Evolutionary conservation across 1,140 invertebrate genomes (phyloP).

Genomic region (Drosophila pectinifera): DNA sequence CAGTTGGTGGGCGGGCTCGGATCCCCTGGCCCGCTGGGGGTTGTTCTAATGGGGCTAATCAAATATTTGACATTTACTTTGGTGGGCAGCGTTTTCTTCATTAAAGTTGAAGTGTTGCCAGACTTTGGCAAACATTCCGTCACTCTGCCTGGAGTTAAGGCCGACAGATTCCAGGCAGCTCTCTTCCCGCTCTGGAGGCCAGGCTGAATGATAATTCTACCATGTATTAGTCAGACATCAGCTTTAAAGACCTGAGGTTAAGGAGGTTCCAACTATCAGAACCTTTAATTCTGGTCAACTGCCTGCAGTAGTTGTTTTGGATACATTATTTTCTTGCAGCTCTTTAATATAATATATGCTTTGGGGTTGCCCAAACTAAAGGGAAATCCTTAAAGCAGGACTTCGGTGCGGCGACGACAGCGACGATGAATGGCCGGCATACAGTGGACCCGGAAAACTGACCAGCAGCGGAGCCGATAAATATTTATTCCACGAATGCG

Average conservation of each 20-base stretch:
- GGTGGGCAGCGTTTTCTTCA: conserved; percentile 27
- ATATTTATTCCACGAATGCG: conserved; percentile 66
- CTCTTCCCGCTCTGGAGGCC: background rate
- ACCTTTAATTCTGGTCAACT: background rate
- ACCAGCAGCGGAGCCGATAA: conserved; percentile 53
- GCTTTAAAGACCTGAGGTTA: too few species aligned
- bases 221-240: background rate
- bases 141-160: background rate
- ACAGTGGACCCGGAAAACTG: conserved; percentile 1
- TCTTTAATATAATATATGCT: background rate
- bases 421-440: conserved; percentile 18
- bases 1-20: conserved; percentile 20
- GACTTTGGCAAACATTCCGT: conserved; percentile 15
- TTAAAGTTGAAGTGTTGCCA: conserved; percentile 51
- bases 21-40: conserved; percentile 14
- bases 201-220: background rate
- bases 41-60: conserved; percentile 74
- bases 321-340: too few species aligned
- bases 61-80: conserved; percentile 79
- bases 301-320: background rate
- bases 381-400: conserved; percentile 64
- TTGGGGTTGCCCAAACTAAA: too few species aligned
- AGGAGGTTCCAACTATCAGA: too few species aligned
- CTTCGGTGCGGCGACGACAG: conserved; percentile 25
- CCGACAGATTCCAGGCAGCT: background rate